Base-by-base conservation (phyloP, 1,140 invertebrate genomes). In the Lordiphosa collinella region DNA sequence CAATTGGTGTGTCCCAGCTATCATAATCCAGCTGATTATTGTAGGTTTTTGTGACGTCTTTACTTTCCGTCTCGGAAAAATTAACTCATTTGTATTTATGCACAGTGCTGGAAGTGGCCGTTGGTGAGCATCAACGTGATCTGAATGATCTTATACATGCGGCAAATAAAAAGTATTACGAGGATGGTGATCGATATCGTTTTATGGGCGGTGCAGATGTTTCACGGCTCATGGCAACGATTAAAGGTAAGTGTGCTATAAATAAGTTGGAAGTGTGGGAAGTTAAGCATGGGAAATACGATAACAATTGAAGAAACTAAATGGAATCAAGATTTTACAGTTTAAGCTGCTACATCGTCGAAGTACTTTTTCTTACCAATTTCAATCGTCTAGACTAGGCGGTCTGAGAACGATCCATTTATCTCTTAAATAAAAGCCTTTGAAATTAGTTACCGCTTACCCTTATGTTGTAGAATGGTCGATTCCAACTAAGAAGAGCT, bases 21-120 rank as follows among this genome's bases (percentile, higher is more conserved):
- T 84, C 97, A 99, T 89, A 99, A 99, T 89, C 97, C 97, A 3
- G 96, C 97, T 13, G 97, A 98, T 90, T 99, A 96, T 50, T 38
- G 88, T 88, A 68, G 65, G 12, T 14, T 52, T 1, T 22, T 25
- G 4, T n/a, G n/a, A n/a, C n/a, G n/a, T n/a, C n/a, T 22, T 46
- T 13, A 22, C 4, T 22, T 3, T 22, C 4, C 4, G 18, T 5
- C 18, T 22, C 18, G 4, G 29, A 31, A 14, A 37, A 34, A 10
- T 22, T 18, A 1, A 18, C 8, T 57, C 14, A 50, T 55, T 40
- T 14, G 6, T n/a, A 37, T 61, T 47, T 35, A 36, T 12, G 0
- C 13, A 11, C 84, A 95, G 94, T 96, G 48, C 92, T 95, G 84
- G 95, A 96, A 89, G 92, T 95, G 1, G 93, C 94, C 2, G 93